Evolutionary conservation across 2,888 invertebrate genomes (phyloP).

Genomic region (Sinohyriopsis cumingii): DNA sequence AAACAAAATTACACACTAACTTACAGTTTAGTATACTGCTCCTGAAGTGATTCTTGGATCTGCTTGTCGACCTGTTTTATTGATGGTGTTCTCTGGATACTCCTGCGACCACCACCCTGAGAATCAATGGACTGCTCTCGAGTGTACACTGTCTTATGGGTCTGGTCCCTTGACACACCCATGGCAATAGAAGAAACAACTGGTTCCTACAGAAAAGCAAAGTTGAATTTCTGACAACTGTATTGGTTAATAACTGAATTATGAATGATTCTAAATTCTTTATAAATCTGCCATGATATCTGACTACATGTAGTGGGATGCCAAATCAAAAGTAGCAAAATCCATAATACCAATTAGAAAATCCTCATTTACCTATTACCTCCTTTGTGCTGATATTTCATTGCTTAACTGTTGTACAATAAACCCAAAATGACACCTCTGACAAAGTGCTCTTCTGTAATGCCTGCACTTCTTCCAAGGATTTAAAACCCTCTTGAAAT

Average conservation of each 20-base stretch:
- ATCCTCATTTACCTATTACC: too few species aligned
- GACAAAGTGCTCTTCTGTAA: too few species aligned
- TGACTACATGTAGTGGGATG: neutral
- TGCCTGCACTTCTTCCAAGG: too few species aligned
- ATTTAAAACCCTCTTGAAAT: too few species aligned
- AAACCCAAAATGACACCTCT: too few species aligned
- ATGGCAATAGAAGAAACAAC: constrained; percentile 56
- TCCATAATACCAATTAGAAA: too few species aligned
- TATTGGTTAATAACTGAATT: neutral
- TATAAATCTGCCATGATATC: neutral
- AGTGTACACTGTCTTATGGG: constrained; percentile 38
- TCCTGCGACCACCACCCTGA: constrained; percentile 12
- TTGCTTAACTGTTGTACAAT: too few species aligned
- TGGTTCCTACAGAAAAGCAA: constrained; percentile 43
- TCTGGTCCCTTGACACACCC: constrained; percentile 55
- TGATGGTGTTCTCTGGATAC: constrained; percentile 4
- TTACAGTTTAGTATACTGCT: constrained; percentile 56
- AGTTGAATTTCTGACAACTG: neutral
- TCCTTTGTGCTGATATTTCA: too few species aligned
- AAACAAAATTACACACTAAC: constrained; percentile 14
- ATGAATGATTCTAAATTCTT: constrained; percentile 2
- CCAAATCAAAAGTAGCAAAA: neutral
- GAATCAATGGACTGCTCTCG: constrained; percentile 41
- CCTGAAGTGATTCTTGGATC: constrained; percentile 48
- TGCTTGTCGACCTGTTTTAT: constrained; percentile 31